Conservation (phyloP, 53 echinoderm and acorn worm species). For the Luidia sarsii region DNA sequence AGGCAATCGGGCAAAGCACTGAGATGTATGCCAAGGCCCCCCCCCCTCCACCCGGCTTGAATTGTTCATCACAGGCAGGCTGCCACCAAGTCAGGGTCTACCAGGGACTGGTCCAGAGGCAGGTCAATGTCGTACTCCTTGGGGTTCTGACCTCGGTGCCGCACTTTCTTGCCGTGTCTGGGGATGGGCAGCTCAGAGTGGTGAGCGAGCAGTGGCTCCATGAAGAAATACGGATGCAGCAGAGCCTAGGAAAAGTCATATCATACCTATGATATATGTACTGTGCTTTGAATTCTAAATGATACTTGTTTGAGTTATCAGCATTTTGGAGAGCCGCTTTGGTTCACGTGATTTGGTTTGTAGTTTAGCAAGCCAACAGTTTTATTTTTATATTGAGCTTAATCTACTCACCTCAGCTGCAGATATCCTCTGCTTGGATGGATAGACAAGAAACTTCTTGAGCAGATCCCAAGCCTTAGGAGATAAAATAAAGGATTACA, state of each 20-base stretch:
- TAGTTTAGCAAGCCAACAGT: background rate
- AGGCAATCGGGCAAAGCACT: too few species aligned
- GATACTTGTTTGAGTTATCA: too few species aligned
- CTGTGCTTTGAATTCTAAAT: too few species aligned
- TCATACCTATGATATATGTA: too few species aligned
- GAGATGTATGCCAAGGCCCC: too few species aligned
- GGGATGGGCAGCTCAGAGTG: slow-evolving; percentile 92
- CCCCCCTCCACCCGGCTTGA: too few species aligned
- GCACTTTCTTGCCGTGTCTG: slow-evolving; percentile 74
- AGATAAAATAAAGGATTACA: too few species aligned
- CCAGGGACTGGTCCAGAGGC: slow-evolving; percentile 83
- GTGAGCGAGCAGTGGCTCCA: slow-evolving; percentile 90
- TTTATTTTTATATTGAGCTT: background rate
- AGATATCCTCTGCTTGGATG: slow-evolving; percentile 86
- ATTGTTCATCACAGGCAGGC: slow-evolving; percentile 43
- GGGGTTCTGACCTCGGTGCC: slow-evolving; percentile 81
- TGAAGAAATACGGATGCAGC: slow-evolving; percentile 96
- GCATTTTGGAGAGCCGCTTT: too few species aligned
- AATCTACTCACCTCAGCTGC: slow-evolving; percentile 77
- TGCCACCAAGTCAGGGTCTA: slow-evolving; percentile 70
- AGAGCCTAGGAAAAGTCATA: slow-evolving; percentile 87
- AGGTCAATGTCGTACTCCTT: slow-evolving; percentile 86
- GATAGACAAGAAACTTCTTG: slow-evolving; percentile 89
- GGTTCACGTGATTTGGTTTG: background rate
- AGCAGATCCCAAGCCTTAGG: slow-evolving; percentile 86